phyloP scores from a whole-genome alignment of 2,797 vertebrate species.

The Liparis tanakae region DNA sequence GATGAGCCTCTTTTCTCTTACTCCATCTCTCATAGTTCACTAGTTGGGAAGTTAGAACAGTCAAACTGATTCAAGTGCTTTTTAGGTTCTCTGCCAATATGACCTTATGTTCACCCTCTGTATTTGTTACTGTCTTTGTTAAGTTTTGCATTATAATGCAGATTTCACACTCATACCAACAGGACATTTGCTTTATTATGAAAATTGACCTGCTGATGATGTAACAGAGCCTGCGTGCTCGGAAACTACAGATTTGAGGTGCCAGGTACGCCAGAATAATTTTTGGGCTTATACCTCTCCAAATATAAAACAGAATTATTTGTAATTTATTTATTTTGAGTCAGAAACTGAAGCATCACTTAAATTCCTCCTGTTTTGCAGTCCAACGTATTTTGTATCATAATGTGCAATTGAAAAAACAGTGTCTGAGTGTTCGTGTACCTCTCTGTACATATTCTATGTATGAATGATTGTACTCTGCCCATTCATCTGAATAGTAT shows the following conservation, averaged over 20 bases:
- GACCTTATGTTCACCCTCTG: constrained; percentile 59
- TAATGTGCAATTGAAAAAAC: constrained; percentile 55
- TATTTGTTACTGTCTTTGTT: constrained; percentile 35
- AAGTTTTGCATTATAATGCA: constrained; percentile 30
- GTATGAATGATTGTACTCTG: constrained; percentile 83
- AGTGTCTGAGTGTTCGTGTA: constrained; percentile 56
- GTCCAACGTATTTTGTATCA: constrained; percentile 28
- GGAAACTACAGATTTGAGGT: constrained; percentile 51
- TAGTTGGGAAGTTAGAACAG: constrained; percentile 34
- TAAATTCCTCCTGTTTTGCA: constrained; percentile 33
- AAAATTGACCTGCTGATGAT: constrained; percentile 63
- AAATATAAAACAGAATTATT: constrained; percentile 31
- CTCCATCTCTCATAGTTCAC: constrained; percentile 45
- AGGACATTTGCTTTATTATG: constrained; percentile 50
- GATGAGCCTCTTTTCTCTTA: constrained; percentile 38
- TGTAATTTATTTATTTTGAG: constrained; percentile 37
- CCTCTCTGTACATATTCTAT: constrained; percentile 69
- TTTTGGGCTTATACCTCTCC: constrained; percentile 26
- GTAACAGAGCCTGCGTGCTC: constrained; percentile 34
- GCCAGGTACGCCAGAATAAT: constrained; percentile 35
- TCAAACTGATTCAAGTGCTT: constrained; percentile 61
- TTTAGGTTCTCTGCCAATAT: constrained; percentile 60
- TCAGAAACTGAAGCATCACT: constrained; percentile 34
- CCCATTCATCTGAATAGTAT: constrained; percentile 77
- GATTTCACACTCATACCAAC: constrained; percentile 34